phyloP scores from a whole-genome alignment of 2,888 invertebrate species.

The Lasioglossum marginatum region DNA sequence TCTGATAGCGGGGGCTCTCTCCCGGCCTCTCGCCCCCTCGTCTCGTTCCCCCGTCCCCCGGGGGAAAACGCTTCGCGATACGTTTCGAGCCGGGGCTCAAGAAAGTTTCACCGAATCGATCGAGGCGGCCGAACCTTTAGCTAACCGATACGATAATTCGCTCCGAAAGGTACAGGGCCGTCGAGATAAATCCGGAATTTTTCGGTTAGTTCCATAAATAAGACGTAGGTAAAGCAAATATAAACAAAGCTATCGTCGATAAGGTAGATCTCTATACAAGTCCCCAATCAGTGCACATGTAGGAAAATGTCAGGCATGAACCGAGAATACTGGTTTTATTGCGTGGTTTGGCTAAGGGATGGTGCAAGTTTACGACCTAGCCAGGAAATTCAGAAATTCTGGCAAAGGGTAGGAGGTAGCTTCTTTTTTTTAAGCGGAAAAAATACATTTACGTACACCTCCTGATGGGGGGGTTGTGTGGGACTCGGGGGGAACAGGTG shows the following conservation, averaged over 20 bases:
- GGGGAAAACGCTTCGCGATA: constrained; percentile 39
- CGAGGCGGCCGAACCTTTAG: background rate
- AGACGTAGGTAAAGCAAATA: background rate
- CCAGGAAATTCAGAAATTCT: too few relatives aligned
- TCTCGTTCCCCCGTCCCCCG: background rate
- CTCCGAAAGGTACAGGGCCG: too few relatives aligned
- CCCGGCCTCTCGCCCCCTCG: background rate
- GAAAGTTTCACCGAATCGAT: constrained; percentile 53
- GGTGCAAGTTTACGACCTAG: too few relatives aligned
- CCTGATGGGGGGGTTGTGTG: too few relatives aligned
- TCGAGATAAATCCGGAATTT: background rate
- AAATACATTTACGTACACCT: too few relatives aligned
- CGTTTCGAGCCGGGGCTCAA: constrained; percentile 29
- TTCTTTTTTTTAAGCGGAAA: too few relatives aligned
- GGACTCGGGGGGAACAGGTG: too few relatives aligned
- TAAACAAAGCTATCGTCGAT: background rate
- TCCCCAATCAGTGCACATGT: background rate
- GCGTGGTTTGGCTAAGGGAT: too few relatives aligned
- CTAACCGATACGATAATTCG: constrained; percentile 11
- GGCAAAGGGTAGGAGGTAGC: too few relatives aligned
- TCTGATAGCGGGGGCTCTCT: constrained; percentile 33
- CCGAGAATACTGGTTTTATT: too few relatives aligned
- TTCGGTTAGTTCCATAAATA: background rate
- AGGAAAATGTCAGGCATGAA: too few relatives aligned
- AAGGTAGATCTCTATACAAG: background rate